A percentile compares a stretch with the other conserved stretches of the same genome.
These are phyloP conservation scores for Cyphomyrmex costatus DNA, from an alignment of 1,140 invertebrate species.

Conservation along the genomic window DNA sequence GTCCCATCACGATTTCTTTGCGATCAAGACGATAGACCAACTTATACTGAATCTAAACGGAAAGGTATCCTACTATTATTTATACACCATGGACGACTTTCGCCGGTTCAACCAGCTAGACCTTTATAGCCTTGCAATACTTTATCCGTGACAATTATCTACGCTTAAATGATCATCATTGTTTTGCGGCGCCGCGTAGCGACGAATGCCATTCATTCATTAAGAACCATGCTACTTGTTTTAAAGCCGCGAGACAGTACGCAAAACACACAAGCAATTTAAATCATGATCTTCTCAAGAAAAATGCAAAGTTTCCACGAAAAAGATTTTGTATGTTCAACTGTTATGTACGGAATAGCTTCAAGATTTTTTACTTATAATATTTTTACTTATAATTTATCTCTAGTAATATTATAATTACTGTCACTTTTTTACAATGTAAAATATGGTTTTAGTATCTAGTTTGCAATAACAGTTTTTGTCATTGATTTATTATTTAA, in stretches of 20 bases:
- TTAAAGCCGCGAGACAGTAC: neutral
- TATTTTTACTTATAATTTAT: neutral
- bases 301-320: neutral
- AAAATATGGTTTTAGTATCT: conserved; percentile 2
- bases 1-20: conserved; percentile 75
- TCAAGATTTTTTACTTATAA: neutral
- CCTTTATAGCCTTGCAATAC: conserved; percentile 71
- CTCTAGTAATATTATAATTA: conserved; percentile 14
- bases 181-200: conserved; percentile 31
- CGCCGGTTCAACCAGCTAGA: conserved; percentile 73
- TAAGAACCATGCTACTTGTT: neutral
- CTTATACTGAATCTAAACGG: conserved; percentile 75
- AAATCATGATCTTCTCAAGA: neutral
- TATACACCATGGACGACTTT: conserved; percentile 83
- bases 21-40: conserved; percentile 65
- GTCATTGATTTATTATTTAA: neutral
- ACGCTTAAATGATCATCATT: conserved; percentile 63
- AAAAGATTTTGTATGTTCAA: conserved; percentile 8
- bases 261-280: neutral
- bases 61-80: conserved; percentile 79
- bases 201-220: conserved; percentile 7
- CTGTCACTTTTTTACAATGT: neutral
- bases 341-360: neutral
- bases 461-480: neutral
- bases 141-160: conserved; percentile 69